Base-by-base conservation (phyloP, 2,888 invertebrate species). In the Lydus trimaculatus region DNA sequence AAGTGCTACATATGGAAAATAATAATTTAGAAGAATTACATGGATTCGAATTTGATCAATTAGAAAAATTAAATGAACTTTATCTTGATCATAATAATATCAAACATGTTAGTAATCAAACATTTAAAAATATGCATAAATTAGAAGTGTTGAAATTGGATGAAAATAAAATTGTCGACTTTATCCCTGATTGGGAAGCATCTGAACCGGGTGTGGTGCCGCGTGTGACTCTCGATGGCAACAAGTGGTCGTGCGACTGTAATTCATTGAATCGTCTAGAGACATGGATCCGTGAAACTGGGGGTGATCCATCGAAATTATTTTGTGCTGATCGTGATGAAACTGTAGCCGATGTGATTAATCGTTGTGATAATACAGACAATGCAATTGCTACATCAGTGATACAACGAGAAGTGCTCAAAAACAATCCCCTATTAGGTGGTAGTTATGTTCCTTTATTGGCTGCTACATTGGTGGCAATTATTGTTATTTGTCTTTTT, bases 1-100 rank as follows among this genome's bases (percentile, higher is more conserved):
- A 91, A 83, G 89, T 92, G 91, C 87, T 97, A 75, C 96, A 97
- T 86, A 89, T 97, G 81, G 95, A 97, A 85, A 92, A 94, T 83
- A 97, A 97, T 85, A 90, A 91, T 97, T 76, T 91, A 90, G 81
- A 43, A 43, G 90, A 91, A 76, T 87, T 97, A 74, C 87, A 92
- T 77, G 96, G 80, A 95, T 95, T 83, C 87, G 89, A 72, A 84
- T 95, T 62, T 88, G 88, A 43, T 43, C 85, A 87, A 92, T 85
- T 97, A 77, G 94, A 94, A 82, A 92, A 91, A 83, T 88, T 97
- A 76, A 90, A 92, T 69, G 96, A 96, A 83, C 88, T 97, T 66
- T 95, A 96, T 86, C 87, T 97, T 90, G 66, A 91, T 80, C 90
- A 92, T 82, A 95, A 95, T 84, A 89, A 90, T 80, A 91, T 94